These are phyloP conservation scores for Donacobius atricapilla DNA, from an alignment of 2,113 vertebrate species.

Conservation along the genomic window DNA sequence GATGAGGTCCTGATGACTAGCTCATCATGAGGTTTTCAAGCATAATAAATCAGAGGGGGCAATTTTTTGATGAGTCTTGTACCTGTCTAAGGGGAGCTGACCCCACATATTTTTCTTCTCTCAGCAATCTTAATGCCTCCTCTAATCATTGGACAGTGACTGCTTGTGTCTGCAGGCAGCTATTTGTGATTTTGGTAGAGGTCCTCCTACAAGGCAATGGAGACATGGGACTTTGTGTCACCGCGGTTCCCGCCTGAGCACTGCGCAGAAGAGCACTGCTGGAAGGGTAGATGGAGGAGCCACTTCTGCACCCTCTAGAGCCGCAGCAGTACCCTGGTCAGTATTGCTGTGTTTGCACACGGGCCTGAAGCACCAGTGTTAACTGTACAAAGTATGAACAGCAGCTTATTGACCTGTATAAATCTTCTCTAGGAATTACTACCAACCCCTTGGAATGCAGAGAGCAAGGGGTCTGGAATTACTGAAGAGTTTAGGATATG, in stretches of 20 bases:
- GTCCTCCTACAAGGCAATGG: background rate
- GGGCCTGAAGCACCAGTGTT: background rate
- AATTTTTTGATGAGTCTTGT: background rate
- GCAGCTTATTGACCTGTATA: background rate
- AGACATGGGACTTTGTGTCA: background rate
- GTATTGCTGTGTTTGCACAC: fast-evolving
- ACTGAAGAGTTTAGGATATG: background rate
- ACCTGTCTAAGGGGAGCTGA: background rate
- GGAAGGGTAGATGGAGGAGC: background rate
- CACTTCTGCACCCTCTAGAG: background rate
- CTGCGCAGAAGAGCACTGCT: fast-evolving
- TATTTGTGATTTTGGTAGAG: background rate
- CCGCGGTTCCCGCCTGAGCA: background rate
- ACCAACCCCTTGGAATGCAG: background rate
- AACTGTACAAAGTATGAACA: background rate
- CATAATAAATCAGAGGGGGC: background rate
- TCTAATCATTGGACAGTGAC: background rate
- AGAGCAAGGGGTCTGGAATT: background rate
- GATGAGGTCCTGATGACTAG: background rate
- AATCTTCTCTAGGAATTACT: background rate
- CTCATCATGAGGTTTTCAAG: background rate
- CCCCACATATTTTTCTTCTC: background rate
- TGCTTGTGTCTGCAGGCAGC: background rate
- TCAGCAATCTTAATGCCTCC: background rate
- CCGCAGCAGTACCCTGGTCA: background rate